Evolutionary conservation across 1,140 invertebrate species (phyloP).

Genomic region (Aphelenchoides fujianensis): DNA sequence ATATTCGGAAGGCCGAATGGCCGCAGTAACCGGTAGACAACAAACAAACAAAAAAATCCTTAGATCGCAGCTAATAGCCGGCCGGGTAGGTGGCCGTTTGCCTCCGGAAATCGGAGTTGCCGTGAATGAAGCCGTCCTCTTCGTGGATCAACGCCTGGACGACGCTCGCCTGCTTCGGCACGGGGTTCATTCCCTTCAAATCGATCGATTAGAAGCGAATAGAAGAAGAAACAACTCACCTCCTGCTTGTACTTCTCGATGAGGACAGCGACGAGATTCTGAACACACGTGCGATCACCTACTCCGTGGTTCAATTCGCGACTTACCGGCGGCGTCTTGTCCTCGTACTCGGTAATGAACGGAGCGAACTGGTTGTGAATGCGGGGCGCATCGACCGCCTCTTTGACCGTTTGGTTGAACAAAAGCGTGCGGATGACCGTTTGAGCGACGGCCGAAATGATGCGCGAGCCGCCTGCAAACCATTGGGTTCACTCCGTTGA

Average conservation of each 20-base stretch:
- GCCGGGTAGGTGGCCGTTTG: conserved; percentile 21
- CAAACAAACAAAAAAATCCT: too few species aligned
- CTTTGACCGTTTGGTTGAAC: conserved; percentile 78
- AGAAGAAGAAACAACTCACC: conserved; percentile 19
- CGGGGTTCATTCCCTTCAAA: conserved; percentile 7
- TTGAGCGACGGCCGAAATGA: conserved; percentile 76
- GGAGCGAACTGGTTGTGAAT: conserved; percentile 90
- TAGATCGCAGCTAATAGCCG: too few species aligned
- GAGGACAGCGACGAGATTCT: conserved; percentile 20
- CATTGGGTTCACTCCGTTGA: too few species aligned
- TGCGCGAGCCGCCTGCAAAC: conserved; percentile 86
- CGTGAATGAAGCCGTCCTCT: conserved; percentile 61
- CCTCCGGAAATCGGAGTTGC: conserved; percentile 44
- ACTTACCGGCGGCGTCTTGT: conserved; percentile 33
- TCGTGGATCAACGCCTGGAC: conserved; percentile 55
- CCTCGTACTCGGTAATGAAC: conserved; percentile 75
- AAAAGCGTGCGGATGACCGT: conserved; percentile 77
- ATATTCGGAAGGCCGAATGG: too few species aligned
- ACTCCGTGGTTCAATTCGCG: conserved; percentile 13
- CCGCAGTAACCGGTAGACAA: too few species aligned
- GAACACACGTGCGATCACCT: conserved; percentile 15
- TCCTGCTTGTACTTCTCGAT: conserved; percentile 25
- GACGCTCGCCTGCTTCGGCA: conserved; percentile 35
- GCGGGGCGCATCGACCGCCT: conserved; percentile 79
- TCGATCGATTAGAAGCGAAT: conserved; percentile 25